Evolutionary conservation across 2,113 vertebrate genomes (phyloP).

Genomic region (Petrocephalus microphthalmus): DNA sequence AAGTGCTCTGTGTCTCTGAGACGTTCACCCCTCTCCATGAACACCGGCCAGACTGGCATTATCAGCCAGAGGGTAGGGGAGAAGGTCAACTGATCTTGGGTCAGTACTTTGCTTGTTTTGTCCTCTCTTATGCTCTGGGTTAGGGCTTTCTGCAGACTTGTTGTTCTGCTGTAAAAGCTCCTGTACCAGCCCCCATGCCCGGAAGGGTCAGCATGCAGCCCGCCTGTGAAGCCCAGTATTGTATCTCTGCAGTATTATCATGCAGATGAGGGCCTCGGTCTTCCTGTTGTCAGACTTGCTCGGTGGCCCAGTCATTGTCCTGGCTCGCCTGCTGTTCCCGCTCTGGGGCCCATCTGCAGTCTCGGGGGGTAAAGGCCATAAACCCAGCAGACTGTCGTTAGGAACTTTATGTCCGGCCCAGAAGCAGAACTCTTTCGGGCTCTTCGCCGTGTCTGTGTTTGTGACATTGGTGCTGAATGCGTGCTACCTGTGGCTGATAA

Average conservation of each 20-base stretch:
- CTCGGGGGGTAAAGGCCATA: constrained; percentile 13
- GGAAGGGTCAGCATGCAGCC: background rate
- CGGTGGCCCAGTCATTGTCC: constrained; percentile 49
- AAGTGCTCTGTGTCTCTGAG: background rate
- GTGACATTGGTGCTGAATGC: background rate
- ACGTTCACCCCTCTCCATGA: background rate
- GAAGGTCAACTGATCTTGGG: background rate
- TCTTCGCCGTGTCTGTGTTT: background rate
- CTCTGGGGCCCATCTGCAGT: constrained; percentile 32
- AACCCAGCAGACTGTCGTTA: background rate
- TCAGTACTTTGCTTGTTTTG: constrained; percentile 8
- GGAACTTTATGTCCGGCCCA: constrained; percentile 15
- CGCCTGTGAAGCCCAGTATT: constrained; percentile 52
- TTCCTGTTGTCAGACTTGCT: constrained; percentile 30
- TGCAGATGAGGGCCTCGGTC: constrained; percentile 64
- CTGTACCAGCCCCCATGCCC: constrained; percentile 25
- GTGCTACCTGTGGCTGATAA: background rate
- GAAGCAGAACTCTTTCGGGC: background rate
- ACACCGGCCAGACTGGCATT: background rate
- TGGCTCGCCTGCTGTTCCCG: constrained; percentile 39
- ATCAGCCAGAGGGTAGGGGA: background rate
- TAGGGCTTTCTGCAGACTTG: background rate
- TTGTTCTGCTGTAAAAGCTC: constrained; percentile 46
- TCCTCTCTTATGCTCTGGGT: background rate
- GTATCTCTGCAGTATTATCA: constrained; percentile 65